Percentiles rank a stretch among this genome's conserved stretches.
phyloP scores from a whole-genome alignment of 64 coral and sea anemone species.

The Pocillopora verrucosa region DNA sequence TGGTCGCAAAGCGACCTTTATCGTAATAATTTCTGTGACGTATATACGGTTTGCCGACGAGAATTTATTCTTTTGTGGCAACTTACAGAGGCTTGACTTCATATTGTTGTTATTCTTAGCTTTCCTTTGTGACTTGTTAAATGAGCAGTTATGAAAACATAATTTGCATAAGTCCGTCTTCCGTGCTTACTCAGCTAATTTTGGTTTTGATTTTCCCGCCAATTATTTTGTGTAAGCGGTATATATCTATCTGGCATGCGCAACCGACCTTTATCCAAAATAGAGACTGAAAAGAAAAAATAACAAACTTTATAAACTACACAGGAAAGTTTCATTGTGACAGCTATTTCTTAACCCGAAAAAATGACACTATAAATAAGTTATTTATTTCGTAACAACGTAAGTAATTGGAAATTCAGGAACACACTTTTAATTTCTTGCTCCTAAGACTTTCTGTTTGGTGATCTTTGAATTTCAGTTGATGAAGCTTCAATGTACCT shows the following conservation, averaged over 20 bases:
- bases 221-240: neutral
- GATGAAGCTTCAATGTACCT: too few species aligned
- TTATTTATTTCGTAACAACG: too few species aligned
- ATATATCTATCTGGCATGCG: neutral
- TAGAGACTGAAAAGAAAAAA: too few species aligned
- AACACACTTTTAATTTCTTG: too few species aligned
- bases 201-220: neutral
- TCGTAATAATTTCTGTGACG: neutral
- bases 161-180: constrained; percentile 27
- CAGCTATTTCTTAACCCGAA: too few species aligned
- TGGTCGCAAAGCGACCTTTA: neutral
- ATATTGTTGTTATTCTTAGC: constrained; percentile 6
- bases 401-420: too few species aligned
- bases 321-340: too few species aligned
- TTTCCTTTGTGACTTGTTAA: constrained; percentile 1
- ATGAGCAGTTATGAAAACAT: neutral
- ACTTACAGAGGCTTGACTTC: constrained; percentile 24
- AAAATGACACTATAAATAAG: too few species aligned
- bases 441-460: too few species aligned
- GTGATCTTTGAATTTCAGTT: too few species aligned
- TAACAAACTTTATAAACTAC: too few species aligned
- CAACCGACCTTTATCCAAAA: too few species aligned
- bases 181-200: neutral
- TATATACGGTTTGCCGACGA: neutral
- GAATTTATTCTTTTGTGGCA: neutral